phyloP scores from a whole-genome alignment of 2,797 vertebrate genomes.

The Chaunax sp. region DNA sequence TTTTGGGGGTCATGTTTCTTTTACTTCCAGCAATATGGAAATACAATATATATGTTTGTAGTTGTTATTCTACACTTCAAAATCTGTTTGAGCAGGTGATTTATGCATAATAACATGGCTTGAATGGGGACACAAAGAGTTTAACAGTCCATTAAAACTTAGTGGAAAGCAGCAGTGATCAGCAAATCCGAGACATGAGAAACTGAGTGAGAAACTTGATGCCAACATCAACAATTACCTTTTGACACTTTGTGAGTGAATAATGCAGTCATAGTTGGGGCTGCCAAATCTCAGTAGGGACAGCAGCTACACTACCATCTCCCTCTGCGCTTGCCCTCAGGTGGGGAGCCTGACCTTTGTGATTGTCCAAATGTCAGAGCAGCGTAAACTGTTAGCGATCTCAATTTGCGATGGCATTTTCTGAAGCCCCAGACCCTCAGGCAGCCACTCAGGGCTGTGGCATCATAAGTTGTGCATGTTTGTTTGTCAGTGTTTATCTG shows the following conservation, averaged over 20 bases:
- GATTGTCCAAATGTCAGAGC: constrained; percentile 78
- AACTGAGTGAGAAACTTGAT: constrained; percentile 19
- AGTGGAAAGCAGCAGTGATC: constrained; percentile 35
- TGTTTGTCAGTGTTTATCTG: constrained; percentile 18
- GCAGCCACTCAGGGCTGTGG: constrained; percentile 33
- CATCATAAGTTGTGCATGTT: background rate
- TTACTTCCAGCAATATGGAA: no score
- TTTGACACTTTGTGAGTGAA: constrained; percentile 47
- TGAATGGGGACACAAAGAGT: background rate
- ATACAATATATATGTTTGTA: no score
- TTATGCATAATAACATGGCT: background rate
- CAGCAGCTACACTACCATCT: constrained; percentile 40
- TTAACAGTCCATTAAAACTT: constrained; percentile 14
- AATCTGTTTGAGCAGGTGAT: background rate
- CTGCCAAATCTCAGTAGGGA: constrained; percentile 63
- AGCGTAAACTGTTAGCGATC: constrained; percentile 75
- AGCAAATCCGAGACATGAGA: constrained; percentile 41
- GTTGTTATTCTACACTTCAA: background rate
- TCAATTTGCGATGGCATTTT: constrained; percentile 80
- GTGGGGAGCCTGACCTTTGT: constrained; percentile 76
- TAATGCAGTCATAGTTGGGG: constrained; percentile 53
- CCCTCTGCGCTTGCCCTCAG: constrained; percentile 63
- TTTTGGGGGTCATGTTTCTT: no score
- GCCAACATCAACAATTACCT: constrained; percentile 45
- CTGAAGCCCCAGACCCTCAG: constrained; percentile 59